These are phyloP conservation scores for Drosophila vallismaia DNA, from an alignment of 2,888 invertebrate genomes.

Conservation along the genomic window DNA sequence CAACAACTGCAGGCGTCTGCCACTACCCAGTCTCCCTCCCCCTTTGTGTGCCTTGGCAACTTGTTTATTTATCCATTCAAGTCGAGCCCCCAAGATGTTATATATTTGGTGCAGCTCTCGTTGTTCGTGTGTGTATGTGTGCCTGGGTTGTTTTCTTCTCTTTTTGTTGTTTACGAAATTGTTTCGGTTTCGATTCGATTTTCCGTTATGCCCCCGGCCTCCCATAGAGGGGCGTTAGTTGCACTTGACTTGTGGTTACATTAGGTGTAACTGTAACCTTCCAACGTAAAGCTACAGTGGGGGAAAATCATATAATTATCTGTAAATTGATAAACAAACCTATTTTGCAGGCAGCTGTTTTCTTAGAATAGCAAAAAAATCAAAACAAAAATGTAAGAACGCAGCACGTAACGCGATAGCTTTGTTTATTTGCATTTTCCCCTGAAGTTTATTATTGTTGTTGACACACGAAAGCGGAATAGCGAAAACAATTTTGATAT, in stretches of 20 bases:
- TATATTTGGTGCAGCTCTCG: conserved; percentile 39
- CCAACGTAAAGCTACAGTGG: no score
- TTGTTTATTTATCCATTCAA: conserved; percentile 38
- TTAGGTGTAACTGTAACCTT: conserved; percentile 6
- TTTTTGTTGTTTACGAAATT: conserved; percentile 19
- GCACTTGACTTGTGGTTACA: conserved; percentile 36
- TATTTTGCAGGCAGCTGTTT: conserved; percentile 13
- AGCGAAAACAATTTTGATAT: conserved; percentile 34
- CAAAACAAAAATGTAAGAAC: conserved; percentile 11
- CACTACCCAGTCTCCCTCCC: not conserved
- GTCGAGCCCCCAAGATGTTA: conserved; percentile 43
- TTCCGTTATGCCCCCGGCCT: conserved; percentile 27
- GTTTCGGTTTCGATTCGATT: conserved; percentile 17
- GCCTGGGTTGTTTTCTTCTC: conserved; percentile 12
- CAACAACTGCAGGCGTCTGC: conserved; percentile 22
- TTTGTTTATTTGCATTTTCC: conserved; percentile 42
- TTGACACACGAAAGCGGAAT: conserved; percentile 28
- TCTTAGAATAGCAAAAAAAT: conserved; percentile 10
- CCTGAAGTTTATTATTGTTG: conserved; percentile 32
- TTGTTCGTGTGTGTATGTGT: conserved; percentile 3
- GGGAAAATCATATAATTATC: no score
- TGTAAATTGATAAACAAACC: conserved; percentile 1
- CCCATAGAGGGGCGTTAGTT: conserved; percentile 27
- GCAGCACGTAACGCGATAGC: conserved; percentile 41
- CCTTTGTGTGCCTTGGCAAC: conserved; percentile 2